Base-by-base conservation (phyloP, 2,888 invertebrate genomes). In the Priocnemis perturbator region DNA sequence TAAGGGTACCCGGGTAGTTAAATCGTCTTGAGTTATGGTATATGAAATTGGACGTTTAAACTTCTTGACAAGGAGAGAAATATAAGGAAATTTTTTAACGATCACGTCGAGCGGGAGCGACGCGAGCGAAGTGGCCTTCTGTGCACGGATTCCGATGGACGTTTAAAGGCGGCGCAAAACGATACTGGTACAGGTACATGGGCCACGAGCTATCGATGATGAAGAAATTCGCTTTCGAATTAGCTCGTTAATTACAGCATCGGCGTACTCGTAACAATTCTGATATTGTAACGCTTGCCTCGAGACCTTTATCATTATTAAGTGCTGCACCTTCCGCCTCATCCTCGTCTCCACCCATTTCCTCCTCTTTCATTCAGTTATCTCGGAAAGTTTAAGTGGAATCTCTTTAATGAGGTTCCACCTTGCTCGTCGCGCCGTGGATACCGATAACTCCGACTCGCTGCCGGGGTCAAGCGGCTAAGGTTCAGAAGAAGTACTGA, bases 361-460 rank as follows among this genome's bases (percentile, higher is more conserved):
- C 9, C 50, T 59, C 47, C 57, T 57, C 37, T 37, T 50, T 50
- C 15, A 59, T 59, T 59, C 63, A 64, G 69, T 53, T 60, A 48
- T 60, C 60, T 23, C 60, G 48, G 48, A 26, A 20, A 52, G 52
- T 48, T 61, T 61, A 53, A 61, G 52, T 47, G 47, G 56, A 55
- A 53, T 44, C 52, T 45, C 53, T 55, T 63, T 21, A 59, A 63
- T 45, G 53, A 61, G 52, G 48, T 23, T 21, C 23, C 20, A 20
- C n/a, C 44, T 59, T 20, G 58, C 65, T 65, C 59, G 53, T 50
- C 61, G 61, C 53, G 30, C 53, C 53, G 71, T 64, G 66, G 69
- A 78, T 73, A 73, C 73, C 56, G 75, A 79, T 77, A 78, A 74
- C 69, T 60, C 57, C 57, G 62, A 73, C 69, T 69, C 67, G 50